phyloP scores from a whole-genome alignment of 1,140 invertebrate genomes.

The Saccostrea echinata region DNA sequence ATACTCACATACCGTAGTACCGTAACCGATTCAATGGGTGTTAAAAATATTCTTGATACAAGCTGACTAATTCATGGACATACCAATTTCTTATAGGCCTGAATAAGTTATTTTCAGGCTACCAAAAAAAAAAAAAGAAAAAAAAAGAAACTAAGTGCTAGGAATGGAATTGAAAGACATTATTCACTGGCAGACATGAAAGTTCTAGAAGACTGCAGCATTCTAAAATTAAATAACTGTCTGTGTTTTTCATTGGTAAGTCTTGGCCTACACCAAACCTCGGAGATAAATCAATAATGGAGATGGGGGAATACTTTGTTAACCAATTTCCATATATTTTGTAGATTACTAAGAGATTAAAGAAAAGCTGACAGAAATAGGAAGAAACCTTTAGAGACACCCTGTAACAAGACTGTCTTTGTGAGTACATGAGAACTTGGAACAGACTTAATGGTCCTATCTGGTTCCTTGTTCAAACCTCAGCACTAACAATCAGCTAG shows the following conservation, averaged over 20 bases:
- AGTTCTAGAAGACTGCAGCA: background rate
- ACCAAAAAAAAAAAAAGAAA: too few relatives aligned
- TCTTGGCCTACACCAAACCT: background rate
- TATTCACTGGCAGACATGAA: conserved; percentile 5
- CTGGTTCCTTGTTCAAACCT: background rate
- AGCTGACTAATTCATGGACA: background rate
- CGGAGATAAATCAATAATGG: background rate
- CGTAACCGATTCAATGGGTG: too few relatives aligned
- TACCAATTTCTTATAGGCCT: background rate
- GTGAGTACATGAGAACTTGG: background rate
- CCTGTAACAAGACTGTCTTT: background rate
- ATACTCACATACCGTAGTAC: too few relatives aligned
- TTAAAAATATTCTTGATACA: background rate
- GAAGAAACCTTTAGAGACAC: background rate
- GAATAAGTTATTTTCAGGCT: background rate
- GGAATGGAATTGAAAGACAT: background rate
- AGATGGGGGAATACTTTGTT: background rate
- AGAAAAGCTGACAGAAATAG: background rate
- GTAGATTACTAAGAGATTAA: background rate
- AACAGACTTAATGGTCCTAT: background rate
- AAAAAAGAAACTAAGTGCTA: background rate
- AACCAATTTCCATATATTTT: conserved; percentile 33
- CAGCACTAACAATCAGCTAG: background rate
- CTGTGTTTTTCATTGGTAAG: background rate
- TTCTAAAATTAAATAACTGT: conserved; percentile 4